Base-by-base conservation (phyloP, 1,140 invertebrate species). In the Leptinotarsa texana region DNA sequence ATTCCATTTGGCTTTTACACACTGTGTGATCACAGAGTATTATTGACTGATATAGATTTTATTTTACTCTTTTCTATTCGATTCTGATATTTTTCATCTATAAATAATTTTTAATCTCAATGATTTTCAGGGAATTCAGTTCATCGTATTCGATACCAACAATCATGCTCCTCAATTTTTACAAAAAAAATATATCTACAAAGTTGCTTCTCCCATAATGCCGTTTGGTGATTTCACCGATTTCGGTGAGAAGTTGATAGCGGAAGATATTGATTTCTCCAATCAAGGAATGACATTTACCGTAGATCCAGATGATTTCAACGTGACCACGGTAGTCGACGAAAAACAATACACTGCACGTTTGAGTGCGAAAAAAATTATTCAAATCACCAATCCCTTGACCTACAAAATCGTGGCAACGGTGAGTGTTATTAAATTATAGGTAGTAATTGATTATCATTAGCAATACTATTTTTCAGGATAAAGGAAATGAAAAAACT, bases 131-230 rank as follows among this genome's bases (percentile, higher is more conserved):
- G 15, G 21, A 65, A 65, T 65, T n/a, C 21, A 13, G 63, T 65
- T 18, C 22, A 22, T 21, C 47, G 18, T 48, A 62, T 74, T 11
- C 17, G 76, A 77, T 27, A 74, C 73, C 21, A 77, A 77, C 48
- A 77, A 77, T 61, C 73, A 77, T 21, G n/a, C 42, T 6, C 76
- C 76, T 15, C 48, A 24, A 21, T 77, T 77, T 62, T 0, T 11
- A 1, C n/a, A 76, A 71, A 1, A 42, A 17, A 17, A 21, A 13
- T 81, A 81, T 57, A 57, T 13, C 13, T 82, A 76, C 24, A 69
- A 22, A 22, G n/a, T 82, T 42, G 76, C 81, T 11, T 77, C 79
- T 66, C 81, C 81, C n/a, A 67, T 82, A 21, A 68, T 76, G 67
- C 77, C 77, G 17, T 73, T 73, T 18, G 74, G 72, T 15, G 74